A percentile compares a stretch with the other conserved stretches of the same genome.
phyloP scores from a whole-genome alignment of 2,888 invertebrate species.

The Ormyrus nitidulus region DNA sequence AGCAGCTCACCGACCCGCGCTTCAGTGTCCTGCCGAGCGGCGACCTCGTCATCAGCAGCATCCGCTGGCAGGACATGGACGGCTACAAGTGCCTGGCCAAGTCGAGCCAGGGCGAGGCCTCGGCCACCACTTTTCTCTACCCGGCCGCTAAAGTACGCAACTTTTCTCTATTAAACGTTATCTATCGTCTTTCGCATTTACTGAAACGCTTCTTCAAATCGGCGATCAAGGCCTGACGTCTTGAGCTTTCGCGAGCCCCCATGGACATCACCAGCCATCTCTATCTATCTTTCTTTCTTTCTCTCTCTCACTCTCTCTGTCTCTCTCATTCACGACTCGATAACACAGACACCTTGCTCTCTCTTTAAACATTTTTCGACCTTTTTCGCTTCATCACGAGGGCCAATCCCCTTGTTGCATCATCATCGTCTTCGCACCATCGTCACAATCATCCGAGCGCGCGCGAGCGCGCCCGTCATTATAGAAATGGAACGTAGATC shows the following conservation, averaged over 20 bases:
- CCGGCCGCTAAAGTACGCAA: constrained; percentile 73
- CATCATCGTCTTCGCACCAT: not conserved
- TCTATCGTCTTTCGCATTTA: constrained; percentile 44
- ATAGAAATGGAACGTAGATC: not conserved
- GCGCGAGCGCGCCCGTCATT: too few relatives aligned
- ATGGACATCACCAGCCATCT: not conserved
- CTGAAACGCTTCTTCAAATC: constrained; percentile 53
- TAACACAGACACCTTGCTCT: not conserved
- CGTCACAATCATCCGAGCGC: too few relatives aligned
- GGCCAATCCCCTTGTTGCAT: constrained; percentile 32
- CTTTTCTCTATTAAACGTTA: constrained; percentile 53
- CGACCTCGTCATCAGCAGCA: constrained; percentile 83
- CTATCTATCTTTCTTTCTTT: not conserved
- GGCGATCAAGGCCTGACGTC: constrained; percentile 47
- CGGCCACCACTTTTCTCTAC: constrained; percentile 84
- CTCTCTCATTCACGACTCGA: not conserved
- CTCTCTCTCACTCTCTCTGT: not conserved
- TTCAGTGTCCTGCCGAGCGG: constrained; percentile 81
- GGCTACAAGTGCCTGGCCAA: constrained; percentile 86
- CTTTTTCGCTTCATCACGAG: constrained; percentile 29
- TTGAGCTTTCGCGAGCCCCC: not conserved
- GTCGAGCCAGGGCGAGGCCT: constrained; percentile 79
- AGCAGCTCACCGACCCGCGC: constrained; percentile 63
- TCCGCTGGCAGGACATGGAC: constrained; percentile 90
- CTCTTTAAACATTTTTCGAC: constrained; percentile 17